These are phyloP conservation scores for Troides aeacus DNA, from an alignment of 2,888 invertebrate species.

Conservation along the genomic window DNA sequence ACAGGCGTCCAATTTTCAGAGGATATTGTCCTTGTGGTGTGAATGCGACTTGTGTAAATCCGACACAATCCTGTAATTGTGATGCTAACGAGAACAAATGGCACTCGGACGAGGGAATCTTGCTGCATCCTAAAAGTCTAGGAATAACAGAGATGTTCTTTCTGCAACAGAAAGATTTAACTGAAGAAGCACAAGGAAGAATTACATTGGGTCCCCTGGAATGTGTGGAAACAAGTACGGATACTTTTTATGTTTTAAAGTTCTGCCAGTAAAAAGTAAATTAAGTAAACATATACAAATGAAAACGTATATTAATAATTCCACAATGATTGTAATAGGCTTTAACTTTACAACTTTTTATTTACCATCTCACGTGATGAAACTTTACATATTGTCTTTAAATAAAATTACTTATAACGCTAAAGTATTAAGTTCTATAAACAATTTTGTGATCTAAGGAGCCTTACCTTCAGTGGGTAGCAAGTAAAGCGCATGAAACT, in stretches of 20 bases:
- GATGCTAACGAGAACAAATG: conserved; percentile 93
- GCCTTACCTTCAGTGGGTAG: too few species aligned
- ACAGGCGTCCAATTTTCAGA: conserved; percentile 58
- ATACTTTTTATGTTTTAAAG: conserved; percentile 32
- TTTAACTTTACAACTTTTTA: too few species aligned
- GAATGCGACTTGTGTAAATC: conserved; percentile 89
- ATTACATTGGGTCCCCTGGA: conserved; percentile 94
- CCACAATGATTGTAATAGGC: not conserved
- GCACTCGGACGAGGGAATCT: conserved; percentile 93
- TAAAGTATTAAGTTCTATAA: too few species aligned
- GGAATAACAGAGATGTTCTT: conserved; percentile 96
- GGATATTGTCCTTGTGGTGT: conserved; percentile 88
- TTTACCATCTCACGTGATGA: too few species aligned
- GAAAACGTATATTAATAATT: not conserved
- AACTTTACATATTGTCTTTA: too few species aligned
- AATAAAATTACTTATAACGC: too few species aligned
- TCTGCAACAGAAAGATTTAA: conserved; percentile 90
- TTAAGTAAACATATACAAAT: too few species aligned
- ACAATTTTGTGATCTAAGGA: too few species aligned
- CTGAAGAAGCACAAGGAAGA: conserved; percentile 90
- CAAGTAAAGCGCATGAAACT: too few species aligned
- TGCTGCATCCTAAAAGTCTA: conserved; percentile 88
- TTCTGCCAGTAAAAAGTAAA: too few species aligned
- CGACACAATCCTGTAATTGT: conserved; percentile 93
- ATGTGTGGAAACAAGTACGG: conserved; percentile 95